A percentile compares a stretch with the other conserved stretches of the same genome.
Evolutionary conservation across 2,888 invertebrate genomes (phyloP).

Genomic region (Tenthredo mesomela): DNA sequence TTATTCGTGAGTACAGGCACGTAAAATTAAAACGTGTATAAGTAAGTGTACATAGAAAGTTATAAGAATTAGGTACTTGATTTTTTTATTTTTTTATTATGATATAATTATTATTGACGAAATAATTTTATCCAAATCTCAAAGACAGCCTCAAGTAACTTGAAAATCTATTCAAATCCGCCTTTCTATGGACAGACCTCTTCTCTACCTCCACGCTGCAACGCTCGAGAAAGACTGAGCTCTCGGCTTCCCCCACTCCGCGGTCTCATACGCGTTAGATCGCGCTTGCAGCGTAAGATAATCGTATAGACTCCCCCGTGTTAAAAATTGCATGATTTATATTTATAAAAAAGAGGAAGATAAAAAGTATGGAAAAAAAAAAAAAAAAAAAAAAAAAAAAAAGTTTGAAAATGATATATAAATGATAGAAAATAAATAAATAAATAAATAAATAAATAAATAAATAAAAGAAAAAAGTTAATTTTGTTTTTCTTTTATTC

Average conservation of each 20-base stretch:
- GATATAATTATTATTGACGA: not conserved
- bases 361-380: not conserved
- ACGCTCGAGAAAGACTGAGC: constrained; percentile 7
- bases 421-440: constrained; percentile 52
- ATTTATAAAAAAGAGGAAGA: not conserved
- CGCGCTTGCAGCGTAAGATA: not conserved
- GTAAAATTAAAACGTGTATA: not conserved
- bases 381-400: constrained; percentile 68
- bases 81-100: not conserved
- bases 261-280: not conserved
- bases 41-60: too few relatives aligned
- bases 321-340: not conserved
- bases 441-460: constrained; percentile 57
- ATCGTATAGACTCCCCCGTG: not conserved
- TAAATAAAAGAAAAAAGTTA: not conserved
- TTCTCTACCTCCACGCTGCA: not conserved
- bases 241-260: constrained; percentile 23
- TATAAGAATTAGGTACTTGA: too few relatives aligned
- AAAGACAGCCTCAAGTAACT: not conserved
- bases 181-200: not conserved
- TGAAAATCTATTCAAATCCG: not conserved
- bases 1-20: not conserved
- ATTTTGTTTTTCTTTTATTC: constrained; percentile 35
- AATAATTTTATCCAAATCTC: not conserved
- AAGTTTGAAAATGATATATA: not conserved